Evolutionary conservation across 2,113 vertebrate genomes (phyloP).

Genomic region (Pseudopodoces humilis): DNA sequence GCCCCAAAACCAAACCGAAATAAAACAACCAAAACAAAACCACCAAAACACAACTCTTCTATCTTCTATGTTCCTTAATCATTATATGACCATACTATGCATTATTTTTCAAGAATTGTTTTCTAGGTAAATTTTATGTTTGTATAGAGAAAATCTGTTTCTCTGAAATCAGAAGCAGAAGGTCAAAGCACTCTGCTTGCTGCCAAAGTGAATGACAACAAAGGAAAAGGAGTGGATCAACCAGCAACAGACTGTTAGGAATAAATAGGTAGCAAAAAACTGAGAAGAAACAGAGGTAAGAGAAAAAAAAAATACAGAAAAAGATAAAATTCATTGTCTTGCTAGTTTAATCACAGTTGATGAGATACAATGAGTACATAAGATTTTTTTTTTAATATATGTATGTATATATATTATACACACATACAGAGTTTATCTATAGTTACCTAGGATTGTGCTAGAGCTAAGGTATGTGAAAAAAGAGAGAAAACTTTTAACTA

Average conservation of each 20-base stretch:
- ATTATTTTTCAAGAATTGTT: neutral
- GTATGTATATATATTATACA: too few species aligned
- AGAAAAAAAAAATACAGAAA: neutral
- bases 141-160: neutral
- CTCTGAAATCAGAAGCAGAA: neutral
- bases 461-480: neutral
- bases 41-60: neutral
- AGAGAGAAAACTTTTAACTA: neutral
- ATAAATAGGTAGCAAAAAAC: neutral
- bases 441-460: neutral
- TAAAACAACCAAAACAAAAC: neutral
- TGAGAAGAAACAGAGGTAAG: neutral
- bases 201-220: neutral
- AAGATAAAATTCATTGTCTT: neutral
- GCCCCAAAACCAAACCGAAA: neutral
- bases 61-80: neutral
- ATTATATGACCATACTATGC: neutral
- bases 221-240: neutral
- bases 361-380: neutral
- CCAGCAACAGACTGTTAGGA: neutral
- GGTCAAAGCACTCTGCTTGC: neutral
- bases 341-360: neutral
- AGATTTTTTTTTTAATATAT: fast-evolving
- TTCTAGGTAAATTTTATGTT: neutral
- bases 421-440: neutral